A percentile compares a stretch with the other conserved stretches of the same genome.
These are phyloP conservation scores for Chlorops oryzae DNA, from an alignment of 1,140 invertebrate species.

Conservation along the genomic window DNA sequence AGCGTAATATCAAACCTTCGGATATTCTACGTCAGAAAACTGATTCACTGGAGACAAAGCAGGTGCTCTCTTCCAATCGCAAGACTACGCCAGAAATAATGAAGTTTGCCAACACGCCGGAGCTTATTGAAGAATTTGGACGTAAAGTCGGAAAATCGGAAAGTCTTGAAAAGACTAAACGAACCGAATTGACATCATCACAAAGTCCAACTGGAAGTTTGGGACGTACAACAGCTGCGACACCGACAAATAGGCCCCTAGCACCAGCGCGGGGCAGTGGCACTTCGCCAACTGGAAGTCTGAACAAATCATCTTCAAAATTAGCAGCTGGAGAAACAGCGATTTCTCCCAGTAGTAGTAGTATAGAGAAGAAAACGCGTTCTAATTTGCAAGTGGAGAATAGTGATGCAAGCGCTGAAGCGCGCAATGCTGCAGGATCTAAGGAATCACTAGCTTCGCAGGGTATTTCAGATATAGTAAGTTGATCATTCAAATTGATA, in stretches of 20 bases:
- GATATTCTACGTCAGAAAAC: slow-evolving; percentile 44
- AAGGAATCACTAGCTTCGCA: slow-evolving; percentile 45
- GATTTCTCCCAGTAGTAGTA: not conserved
- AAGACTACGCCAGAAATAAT: slow-evolving; percentile 43
- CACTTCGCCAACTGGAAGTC: slow-evolving; percentile 40
- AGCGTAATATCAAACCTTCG: slow-evolving; percentile 45
- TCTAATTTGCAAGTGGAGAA: slow-evolving; percentile 32
- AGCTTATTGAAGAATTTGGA: slow-evolving; percentile 43
- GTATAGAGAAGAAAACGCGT: slow-evolving; percentile 29
- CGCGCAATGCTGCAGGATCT: slow-evolving; percentile 32
- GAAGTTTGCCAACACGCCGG: slow-evolving; percentile 37
- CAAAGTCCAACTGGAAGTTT: slow-evolving; percentile 21
- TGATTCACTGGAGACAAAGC: slow-evolving; percentile 39
- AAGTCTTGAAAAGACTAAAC: slow-evolving; percentile 38
- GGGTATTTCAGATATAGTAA: slow-evolving; percentile 44
- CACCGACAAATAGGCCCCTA: not conserved
- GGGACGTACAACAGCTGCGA: slow-evolving; percentile 17
- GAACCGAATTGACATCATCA: slow-evolving; percentile 14
- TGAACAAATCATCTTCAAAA: slow-evolving; percentile 42
- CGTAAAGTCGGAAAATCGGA: slow-evolving; percentile 40
- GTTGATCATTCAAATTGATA: slow-evolving; percentile 7
- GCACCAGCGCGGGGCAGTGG: slow-evolving; percentile 23
- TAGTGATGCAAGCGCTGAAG: slow-evolving; percentile 9
- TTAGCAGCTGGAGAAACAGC: slow-evolving; percentile 2
- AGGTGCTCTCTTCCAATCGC: slow-evolving; percentile 25